phyloP scores from a whole-genome alignment of 2,113 vertebrate species.

The Lonchura striata region DNA sequence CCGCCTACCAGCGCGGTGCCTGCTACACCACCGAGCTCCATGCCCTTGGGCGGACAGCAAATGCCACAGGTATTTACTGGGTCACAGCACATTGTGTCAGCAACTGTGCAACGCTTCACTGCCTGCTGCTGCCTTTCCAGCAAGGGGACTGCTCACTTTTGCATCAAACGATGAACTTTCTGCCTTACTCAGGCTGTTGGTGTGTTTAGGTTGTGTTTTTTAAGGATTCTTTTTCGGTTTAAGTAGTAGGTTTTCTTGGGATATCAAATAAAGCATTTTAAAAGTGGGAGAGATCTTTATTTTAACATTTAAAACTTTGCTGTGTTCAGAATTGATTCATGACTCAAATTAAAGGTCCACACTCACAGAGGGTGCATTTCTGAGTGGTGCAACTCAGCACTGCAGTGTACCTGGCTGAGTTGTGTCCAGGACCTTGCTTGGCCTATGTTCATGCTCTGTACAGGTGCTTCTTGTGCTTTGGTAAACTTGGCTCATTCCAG shows the following conservation, averaged over 20 bases:
- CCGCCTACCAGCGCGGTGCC: constrained; percentile 80
- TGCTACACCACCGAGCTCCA: constrained; percentile 77
- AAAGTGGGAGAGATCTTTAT: not conserved
- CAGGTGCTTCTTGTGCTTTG: not conserved
- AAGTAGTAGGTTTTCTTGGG: not conserved
- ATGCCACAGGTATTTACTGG: constrained; percentile 88
- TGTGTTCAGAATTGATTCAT: not conserved
- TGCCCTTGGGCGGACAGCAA: constrained; percentile 81
- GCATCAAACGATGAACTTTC: not conserved
- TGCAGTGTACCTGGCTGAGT: not conserved
- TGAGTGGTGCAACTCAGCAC: not conserved
- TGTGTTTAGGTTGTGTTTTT: not conserved
- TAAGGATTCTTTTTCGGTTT: not conserved
- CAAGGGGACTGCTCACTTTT: not conserved
- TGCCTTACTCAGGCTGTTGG: not conserved
- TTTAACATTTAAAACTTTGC: not conserved
- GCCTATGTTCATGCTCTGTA: not conserved
- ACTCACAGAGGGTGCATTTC: not conserved
- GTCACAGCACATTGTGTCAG: constrained; percentile 3
- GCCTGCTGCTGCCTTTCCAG: not conserved
- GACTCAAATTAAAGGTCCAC: not conserved
- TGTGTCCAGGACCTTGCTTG: not conserved
- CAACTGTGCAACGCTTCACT: not conserved
- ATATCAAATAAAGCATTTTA: not conserved
- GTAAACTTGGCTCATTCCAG: not conserved